A percentile compares a stretch with the other conserved stretches of the same genome.
phyloP scores from a whole-genome alignment of 2,113 vertebrate genomes.

The Muntiacus reevesi region DNA sequence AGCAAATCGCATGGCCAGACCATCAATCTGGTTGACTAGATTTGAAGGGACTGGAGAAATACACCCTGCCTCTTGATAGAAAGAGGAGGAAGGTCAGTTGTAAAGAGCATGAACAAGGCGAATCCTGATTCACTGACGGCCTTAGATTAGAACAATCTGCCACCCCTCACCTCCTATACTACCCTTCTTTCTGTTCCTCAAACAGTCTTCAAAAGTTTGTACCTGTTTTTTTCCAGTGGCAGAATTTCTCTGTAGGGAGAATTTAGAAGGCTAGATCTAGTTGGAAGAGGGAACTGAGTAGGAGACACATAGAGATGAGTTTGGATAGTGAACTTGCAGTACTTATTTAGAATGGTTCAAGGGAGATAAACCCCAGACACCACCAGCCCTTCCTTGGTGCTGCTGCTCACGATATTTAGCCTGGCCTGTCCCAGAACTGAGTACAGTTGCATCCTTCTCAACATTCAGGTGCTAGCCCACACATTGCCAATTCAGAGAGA shows the following conservation, averaged over 20 bases:
- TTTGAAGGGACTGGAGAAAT: background rate
- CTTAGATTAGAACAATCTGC: background rate
- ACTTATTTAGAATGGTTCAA: background rate
- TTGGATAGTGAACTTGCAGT: background rate
- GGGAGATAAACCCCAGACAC: background rate
- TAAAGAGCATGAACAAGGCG: background rate
- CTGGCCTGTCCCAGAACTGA: background rate
- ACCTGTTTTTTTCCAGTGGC: background rate
- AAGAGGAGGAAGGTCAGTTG: background rate
- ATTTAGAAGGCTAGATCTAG: background rate
- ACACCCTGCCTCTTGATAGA: background rate
- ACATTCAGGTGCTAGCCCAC: background rate
- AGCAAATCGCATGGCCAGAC: background rate
- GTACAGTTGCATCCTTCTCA: background rate
- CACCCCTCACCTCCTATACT: background rate
- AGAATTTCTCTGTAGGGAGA: background rate
- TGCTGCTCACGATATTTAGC: background rate
- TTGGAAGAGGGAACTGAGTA: background rate
- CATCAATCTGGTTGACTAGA: background rate
- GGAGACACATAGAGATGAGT: background rate
- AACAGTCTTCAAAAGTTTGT: background rate
- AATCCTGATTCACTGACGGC: background rate
- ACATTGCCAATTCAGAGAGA: background rate
- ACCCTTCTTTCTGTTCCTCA: background rate
- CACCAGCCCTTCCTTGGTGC: background rate